Percentiles rank a stretch among this genome's conserved stretches.
These are phyloP conservation scores for Connochaetes taurinus DNA, from an alignment of 2,113 vertebrate genomes.

Conservation along the genomic window DNA sequence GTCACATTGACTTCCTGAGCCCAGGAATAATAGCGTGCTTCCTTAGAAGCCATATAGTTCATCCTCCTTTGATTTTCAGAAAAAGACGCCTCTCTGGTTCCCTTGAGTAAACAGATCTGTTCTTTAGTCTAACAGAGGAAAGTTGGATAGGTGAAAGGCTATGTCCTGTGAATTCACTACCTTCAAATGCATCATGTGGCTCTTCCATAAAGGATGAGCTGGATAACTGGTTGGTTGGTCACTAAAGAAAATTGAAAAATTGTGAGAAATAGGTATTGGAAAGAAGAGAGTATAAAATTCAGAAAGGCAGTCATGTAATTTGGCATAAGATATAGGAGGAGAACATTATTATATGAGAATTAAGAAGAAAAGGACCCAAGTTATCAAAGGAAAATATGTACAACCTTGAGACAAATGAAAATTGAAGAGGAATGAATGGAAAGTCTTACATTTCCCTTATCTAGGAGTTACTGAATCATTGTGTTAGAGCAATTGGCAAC, in stretches of 20 bases:
- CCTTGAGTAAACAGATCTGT: background rate
- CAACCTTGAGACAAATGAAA: background rate
- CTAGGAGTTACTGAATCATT: background rate
- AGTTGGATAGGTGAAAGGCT: background rate
- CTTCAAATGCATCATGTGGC: too few species aligned
- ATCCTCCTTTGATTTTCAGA: background rate
- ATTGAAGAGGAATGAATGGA: background rate
- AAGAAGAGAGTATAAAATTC: background rate
- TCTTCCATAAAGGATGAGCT: background rate
- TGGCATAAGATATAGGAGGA: background rate
- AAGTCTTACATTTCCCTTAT: background rate
- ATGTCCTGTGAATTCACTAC: rapidly evolving
- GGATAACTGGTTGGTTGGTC: background rate
- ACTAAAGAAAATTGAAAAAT: background rate
- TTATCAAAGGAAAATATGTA: background rate
- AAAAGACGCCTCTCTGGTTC: background rate
- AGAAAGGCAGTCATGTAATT: background rate
- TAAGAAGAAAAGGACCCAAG: background rate
- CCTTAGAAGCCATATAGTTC: background rate
- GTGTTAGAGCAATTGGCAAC: background rate
- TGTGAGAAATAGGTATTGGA: background rate
- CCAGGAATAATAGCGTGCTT: background rate
- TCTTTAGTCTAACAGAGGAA: background rate
- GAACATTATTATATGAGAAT: background rate
- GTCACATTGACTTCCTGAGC: background rate